These are phyloP conservation scores for Tamias sibiricus DNA, from an alignment of 2,113 vertebrate genomes.

Conservation along the genomic window DNA sequence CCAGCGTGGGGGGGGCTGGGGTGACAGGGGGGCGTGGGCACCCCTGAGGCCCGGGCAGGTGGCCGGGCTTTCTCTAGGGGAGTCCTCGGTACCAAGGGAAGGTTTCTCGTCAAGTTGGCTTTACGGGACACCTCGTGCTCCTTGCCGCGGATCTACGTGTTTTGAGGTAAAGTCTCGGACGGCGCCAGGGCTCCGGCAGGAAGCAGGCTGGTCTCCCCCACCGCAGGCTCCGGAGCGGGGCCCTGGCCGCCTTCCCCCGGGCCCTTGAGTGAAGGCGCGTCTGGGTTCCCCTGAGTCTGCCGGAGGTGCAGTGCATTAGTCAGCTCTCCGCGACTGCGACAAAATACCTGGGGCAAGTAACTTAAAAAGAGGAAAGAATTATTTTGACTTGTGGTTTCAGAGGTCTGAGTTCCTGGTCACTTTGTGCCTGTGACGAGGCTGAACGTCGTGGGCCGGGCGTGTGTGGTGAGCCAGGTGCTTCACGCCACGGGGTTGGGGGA, in stretches of 20 bases:
- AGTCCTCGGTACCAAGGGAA: accelerated
- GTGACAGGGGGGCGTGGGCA: background rate
- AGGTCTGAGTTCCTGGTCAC: background rate
- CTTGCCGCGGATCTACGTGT: background rate
- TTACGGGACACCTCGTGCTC: background rate
- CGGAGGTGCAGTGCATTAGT: background rate
- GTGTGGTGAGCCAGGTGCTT: background rate
- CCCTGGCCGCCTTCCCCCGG: accelerated
- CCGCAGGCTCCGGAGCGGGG: accelerated
- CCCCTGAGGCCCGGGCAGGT: background rate
- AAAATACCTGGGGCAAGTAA: background rate
- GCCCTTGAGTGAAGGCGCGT: background rate
- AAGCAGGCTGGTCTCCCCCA: background rate
- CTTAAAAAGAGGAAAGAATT: background rate
- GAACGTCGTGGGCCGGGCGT: background rate
- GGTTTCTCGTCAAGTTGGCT: background rate
- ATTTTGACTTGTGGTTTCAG: background rate
- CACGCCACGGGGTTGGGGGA: accelerated
- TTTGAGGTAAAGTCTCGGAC: accelerated
- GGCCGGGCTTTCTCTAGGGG: background rate
- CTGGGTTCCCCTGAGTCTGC: background rate
- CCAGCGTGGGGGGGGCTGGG: accelerated
- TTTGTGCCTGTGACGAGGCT: background rate
- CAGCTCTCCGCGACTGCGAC: background rate
- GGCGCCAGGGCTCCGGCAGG: background rate